Conservation (phyloP, 2,888 invertebrate genomes). For the Thysanoteuthis rhombus region DNA sequence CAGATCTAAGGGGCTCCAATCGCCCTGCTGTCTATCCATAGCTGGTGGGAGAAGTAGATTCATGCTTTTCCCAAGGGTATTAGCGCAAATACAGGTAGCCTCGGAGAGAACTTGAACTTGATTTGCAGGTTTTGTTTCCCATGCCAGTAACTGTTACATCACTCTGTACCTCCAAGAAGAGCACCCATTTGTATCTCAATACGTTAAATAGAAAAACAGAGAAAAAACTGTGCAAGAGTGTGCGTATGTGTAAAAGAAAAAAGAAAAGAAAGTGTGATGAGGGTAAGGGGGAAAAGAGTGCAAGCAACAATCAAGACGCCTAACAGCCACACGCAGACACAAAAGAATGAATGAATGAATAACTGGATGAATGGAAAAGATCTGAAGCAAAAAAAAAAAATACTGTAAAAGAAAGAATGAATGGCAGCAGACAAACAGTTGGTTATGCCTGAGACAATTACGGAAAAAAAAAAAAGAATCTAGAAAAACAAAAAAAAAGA, state of each 20-base stretch:
- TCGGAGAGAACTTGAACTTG: too few species aligned
- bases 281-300: neutral
- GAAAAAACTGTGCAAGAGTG: neutral
- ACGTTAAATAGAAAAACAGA: neutral
- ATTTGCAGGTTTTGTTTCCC: too few species aligned
- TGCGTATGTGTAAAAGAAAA: neutral
- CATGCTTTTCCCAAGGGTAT: too few species aligned
- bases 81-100: too few species aligned
- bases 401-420: neutral
- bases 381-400: neutral
- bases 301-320: neutral
- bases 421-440: conserved; percentile 12
- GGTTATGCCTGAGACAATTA: neutral
- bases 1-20: too few species aligned
- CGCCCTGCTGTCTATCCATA: too few species aligned
- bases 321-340: neutral
- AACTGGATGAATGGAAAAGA: neutral
- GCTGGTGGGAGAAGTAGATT: too few species aligned
- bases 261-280: neutral
- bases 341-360: neutral
- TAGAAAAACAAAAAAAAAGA: neutral
- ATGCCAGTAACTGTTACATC: too few species aligned
- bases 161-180: too few species aligned
- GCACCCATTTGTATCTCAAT: neutral
- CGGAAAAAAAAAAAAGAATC: neutral